Evolutionary conservation across 1,140 invertebrate genomes (phyloP), one percentile per base, ranked within the genome.

Genomic region (Centruroides vittatus): DNA sequence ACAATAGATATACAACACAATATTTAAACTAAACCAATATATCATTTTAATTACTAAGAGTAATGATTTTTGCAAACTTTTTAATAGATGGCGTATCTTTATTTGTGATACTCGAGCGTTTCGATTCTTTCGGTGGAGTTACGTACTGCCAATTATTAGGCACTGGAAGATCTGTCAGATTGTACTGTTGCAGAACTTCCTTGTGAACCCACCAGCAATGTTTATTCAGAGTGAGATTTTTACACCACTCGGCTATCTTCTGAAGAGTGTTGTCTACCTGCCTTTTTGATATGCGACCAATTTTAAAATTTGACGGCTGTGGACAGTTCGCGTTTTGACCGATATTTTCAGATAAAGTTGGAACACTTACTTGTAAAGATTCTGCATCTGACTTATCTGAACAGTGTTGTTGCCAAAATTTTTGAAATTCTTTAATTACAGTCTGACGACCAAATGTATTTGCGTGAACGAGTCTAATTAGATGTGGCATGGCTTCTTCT

Each of bases 401-500:
- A 8, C 41, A 41, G 52, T 66, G 55, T 70, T 72, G 34, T 23
- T n/a, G 13, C 76, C 84, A 80, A 68, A 75, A 82, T 0, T 76
- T 70, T 9, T 80, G 67, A 67, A 86, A 88, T 68, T 87, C 84
- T 64, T 80, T 79, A 1, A 81, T 72, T 3, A 88, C 71, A 61
- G 81, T 80, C 5, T 69, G 72, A 46, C 79, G 79, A 1, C 78
- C 78, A 64, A 81, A 75, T 0, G 70, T 70, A 68, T 85, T 87
- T 0, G 83, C 84, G 68, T 89, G 85, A 1, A 87, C 65, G 0
- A 88, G 69, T 23, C 79, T 77, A 53, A 87, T 80, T 54, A 89
- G 72, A 64, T 84, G 77, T 8, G 82, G 80, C 60, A 87, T 74
- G 34, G 79, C 77, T 76, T 41, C 41, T 41, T 41, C 41, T 6